These are phyloP conservation scores for Cebidichthys violaceus DNA, from an alignment of 2,113 vertebrate genomes.

Conservation along the genomic window DNA sequence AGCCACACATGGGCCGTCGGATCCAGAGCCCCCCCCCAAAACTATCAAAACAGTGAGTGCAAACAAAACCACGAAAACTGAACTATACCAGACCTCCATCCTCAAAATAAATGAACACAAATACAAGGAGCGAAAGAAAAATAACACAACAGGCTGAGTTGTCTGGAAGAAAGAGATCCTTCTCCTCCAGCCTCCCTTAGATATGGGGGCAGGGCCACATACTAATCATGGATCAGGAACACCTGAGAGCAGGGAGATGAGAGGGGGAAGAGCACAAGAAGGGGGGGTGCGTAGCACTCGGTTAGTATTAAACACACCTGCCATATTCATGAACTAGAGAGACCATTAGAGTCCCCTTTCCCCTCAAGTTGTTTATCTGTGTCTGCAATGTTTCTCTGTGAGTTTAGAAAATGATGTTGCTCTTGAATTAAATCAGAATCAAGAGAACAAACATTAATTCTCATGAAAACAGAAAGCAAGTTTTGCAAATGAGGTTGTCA, in stretches of 20 bases:
- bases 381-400: not conserved
- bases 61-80: too few relatives aligned
- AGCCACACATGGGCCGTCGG: too few relatives aligned
- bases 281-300: not conserved
- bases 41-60: too few relatives aligned
- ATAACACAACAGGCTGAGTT: too few relatives aligned
- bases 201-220: not conserved
- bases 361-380: constrained; percentile 6
- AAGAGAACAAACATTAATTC: constrained; percentile 28
- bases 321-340: constrained; percentile 36
- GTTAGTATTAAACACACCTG: constrained; percentile 26
- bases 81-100: too few relatives aligned
- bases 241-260: not conserved
- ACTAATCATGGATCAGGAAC: not conserved
- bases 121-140: too few relatives aligned
- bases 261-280: not conserved
- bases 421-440: constrained; percentile 2
- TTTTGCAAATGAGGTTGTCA: constrained; percentile 14
- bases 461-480: constrained; percentile 1
- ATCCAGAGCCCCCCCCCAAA: too few relatives aligned
- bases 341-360: constrained; percentile 14
- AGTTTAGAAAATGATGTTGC: not conserved
- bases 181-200: not conserved
- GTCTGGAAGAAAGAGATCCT: not conserved
- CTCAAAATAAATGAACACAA: too few relatives aligned